A percentile compares a stretch with the other conserved stretches of the same genome.
These are phyloP conservation scores for Dasypogon diadema DNA, from an alignment of 2,888 invertebrate species.

Conservation along the genomic window DNA sequence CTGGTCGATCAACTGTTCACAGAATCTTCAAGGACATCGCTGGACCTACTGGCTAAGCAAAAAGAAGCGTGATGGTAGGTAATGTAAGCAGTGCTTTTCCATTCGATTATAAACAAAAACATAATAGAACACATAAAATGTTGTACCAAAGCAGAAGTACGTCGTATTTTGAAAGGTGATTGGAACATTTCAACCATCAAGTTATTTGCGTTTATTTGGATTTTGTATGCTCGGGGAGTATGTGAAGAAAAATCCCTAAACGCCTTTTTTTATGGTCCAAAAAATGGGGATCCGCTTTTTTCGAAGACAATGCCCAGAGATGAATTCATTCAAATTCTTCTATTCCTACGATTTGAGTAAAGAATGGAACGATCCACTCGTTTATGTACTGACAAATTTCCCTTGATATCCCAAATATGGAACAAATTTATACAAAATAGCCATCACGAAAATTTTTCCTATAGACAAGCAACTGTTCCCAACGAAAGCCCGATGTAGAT, in stretches of 20 bases:
- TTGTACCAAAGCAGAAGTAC: slow-evolving; percentile 11
- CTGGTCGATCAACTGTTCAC: slow-evolving; percentile 22
- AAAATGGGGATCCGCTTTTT: not conserved
- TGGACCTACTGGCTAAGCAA: slow-evolving; percentile 50
- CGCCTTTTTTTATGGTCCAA: not conserved
- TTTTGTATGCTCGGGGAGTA: slow-evolving; percentile 40
- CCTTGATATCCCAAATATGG: slow-evolving; percentile 13
- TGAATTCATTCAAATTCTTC: not conserved
- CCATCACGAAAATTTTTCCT: not conserved
- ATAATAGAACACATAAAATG: slow-evolving; percentile 1
- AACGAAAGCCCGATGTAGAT: no score
- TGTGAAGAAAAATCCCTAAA: not conserved
- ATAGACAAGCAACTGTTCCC: no score
- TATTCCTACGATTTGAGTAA: not conserved
- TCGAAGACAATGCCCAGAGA: not conserved
- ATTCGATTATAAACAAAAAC: not conserved
- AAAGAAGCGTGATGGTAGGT: slow-evolving; percentile 55
- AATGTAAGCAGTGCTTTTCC: slow-evolving; percentile 52
- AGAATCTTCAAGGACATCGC: slow-evolving; percentile 53
- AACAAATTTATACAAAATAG: slow-evolving; percentile 28
- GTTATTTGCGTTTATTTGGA: slow-evolving; percentile 41
- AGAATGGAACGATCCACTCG: not conserved
- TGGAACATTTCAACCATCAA: slow-evolving; percentile 7
- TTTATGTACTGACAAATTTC: slow-evolving; percentile 1
- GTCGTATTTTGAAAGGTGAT: slow-evolving; percentile 4